Percentiles rank a stretch among this genome's conserved stretches.
Conservation (phyloP, 2,888 invertebrate species). For the Pterostichus madidus region DNA sequence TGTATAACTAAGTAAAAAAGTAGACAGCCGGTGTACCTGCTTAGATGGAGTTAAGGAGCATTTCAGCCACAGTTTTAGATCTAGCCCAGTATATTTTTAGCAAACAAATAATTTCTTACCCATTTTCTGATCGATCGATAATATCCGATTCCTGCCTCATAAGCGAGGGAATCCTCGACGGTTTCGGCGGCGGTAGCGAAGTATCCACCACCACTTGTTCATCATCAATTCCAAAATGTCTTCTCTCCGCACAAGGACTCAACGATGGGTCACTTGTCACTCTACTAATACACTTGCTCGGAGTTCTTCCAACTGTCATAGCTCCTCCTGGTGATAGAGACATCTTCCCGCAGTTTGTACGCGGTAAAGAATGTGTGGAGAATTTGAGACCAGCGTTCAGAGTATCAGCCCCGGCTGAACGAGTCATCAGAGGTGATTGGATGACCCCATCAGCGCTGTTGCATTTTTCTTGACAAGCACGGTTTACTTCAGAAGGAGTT, state of each 20-base stretch:
- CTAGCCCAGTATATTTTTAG: too few species aligned
- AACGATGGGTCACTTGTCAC: slow-evolving; percentile 81
- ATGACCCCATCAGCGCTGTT: slow-evolving; percentile 86
- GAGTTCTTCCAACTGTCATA: slow-evolving; percentile 74
- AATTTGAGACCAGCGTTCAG: slow-evolving; percentile 76
- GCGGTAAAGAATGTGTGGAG: slow-evolving; percentile 81
- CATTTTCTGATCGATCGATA: slow-evolving; percentile 54
- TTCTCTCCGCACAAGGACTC: slow-evolving; percentile 81
- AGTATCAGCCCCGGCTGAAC: slow-evolving; percentile 75
- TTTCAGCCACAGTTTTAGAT: too few species aligned
- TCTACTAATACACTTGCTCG: slow-evolving; percentile 81
- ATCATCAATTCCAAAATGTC: slow-evolving; percentile 78
- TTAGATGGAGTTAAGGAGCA: too few species aligned
- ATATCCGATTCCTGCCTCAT: slow-evolving; percentile 74
- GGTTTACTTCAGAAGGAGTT: slow-evolving; percentile 82
- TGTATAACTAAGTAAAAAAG: too few species aligned
- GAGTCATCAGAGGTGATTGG: slow-evolving; percentile 78
- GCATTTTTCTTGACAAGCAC: slow-evolving; percentile 80
- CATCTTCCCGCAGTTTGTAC: slow-evolving; percentile 77
- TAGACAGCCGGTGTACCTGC: too few species aligned
- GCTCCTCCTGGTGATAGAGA: slow-evolving; percentile 79
- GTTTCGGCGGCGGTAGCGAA: slow-evolving; percentile 80
- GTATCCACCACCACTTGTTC: slow-evolving; percentile 80
- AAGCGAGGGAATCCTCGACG: slow-evolving; percentile 82
- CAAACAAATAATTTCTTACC: slow-evolving; percentile 14